These are phyloP conservation scores for Baronia brevicornis DNA, from an alignment of 2,888 invertebrate genomes.

Conservation along the genomic window DNA sequence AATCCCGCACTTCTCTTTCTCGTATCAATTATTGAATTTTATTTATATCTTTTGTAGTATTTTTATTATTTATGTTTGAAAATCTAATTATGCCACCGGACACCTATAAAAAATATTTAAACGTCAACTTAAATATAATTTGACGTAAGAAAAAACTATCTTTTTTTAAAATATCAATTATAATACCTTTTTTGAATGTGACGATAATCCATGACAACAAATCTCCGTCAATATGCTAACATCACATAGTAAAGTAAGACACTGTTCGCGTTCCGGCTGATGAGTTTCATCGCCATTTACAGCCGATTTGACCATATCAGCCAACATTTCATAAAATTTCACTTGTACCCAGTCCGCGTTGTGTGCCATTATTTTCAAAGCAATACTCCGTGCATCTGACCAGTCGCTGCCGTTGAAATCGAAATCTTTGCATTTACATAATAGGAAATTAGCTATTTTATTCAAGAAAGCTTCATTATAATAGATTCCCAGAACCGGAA, in stretches of 20 bases:
- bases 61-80: no score
- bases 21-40: no score
- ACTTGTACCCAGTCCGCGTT: conserved; percentile 67
- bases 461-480: conserved; percentile 70
- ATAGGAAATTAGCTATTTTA: conserved; percentile 51
- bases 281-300: conserved; percentile 68
- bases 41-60: no score
- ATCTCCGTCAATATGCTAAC: conserved; percentile 78
- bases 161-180: neutral
- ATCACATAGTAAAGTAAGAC: conserved; percentile 72
- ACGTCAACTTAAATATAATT: no score
- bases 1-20: no score
- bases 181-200: conserved; percentile 44
- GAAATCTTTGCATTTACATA: conserved; percentile 44
- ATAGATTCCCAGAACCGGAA: conserved; percentile 76
- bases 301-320: conserved; percentile 66
- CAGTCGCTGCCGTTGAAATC: conserved; percentile 48
- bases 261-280: conserved; percentile 58
- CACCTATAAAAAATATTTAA: conserved; percentile 3
- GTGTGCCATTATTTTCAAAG: conserved; percentile 74
- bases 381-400: conserved; percentile 52
- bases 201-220: conserved; percentile 76
- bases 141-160: neutral
- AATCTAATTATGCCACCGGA: no score
- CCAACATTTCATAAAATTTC: conserved; percentile 72